Percentiles rank a stretch among this genome's conserved stretches.
These are phyloP conservation scores for Plagodis dolabraria DNA, from an alignment of 2,888 invertebrate genomes.

Conservation along the genomic window DNA sequence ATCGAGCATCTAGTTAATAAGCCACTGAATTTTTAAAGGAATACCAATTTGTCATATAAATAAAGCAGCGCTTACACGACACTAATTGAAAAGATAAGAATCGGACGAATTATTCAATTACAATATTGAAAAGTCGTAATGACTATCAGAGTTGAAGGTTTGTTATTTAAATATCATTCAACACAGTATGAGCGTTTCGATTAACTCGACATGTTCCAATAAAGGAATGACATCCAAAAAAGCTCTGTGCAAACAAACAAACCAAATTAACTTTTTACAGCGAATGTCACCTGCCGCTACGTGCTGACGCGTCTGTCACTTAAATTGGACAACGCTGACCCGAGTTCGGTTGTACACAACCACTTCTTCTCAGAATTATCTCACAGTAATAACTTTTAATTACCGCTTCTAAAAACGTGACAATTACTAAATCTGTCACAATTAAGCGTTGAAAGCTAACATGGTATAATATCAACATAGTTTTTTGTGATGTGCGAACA, in stretches of 20 bases:
- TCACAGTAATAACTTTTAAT: slow-evolving; percentile 24
- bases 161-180: slow-evolving; percentile 57
- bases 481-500: slow-evolving; percentile 43
- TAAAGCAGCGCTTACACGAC: slow-evolving; percentile 44
- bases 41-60: slow-evolving; percentile 55
- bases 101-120: slow-evolving; percentile 68
- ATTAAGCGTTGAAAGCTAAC: slow-evolving; percentile 52
- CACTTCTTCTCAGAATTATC: slow-evolving; percentile 29
- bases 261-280: slow-evolving; percentile 57
- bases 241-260: slow-evolving; percentile 48
- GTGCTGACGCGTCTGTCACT: slow-evolving; percentile 56
- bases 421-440: slow-evolving; percentile 42
- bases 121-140: slow-evolving; percentile 60
- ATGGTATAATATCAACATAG: slow-evolving; percentile 34
- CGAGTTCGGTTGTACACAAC: slow-evolving; percentile 15
- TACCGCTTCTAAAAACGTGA: slow-evolving; percentile 29
- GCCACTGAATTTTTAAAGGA: slow-evolving; percentile 38
- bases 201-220: slow-evolving; percentile 45
- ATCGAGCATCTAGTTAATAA: slow-evolving; percentile 24
- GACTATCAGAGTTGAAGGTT: slow-evolving; percentile 58
- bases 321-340: slow-evolving; percentile 59
- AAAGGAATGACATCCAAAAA: slow-evolving; percentile 50
- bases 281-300: slow-evolving; percentile 54
- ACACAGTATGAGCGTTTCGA: slow-evolving; percentile 45
- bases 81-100: slow-evolving; percentile 66